These are phyloP conservation scores for Yponomeuta plumbellus DNA, from an alignment of 2,888 invertebrate genomes.

Conservation along the genomic window DNA sequence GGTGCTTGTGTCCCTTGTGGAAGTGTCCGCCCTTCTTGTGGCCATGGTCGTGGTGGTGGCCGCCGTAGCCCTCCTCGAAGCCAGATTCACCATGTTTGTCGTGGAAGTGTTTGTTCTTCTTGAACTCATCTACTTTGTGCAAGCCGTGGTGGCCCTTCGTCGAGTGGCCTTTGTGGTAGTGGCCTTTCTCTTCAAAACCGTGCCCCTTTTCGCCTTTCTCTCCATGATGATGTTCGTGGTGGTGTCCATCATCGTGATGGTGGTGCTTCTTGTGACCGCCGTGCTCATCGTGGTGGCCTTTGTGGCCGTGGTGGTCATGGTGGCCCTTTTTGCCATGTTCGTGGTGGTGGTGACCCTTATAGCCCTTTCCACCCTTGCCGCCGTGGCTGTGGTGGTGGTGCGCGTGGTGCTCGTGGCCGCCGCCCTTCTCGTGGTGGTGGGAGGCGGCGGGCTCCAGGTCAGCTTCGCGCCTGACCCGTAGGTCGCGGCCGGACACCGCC, in stretches of 20 bases:
- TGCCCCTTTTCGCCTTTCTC: conserved; percentile 80
- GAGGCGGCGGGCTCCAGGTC: conserved; percentile 75
- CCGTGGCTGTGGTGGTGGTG: conserved; percentile 80
- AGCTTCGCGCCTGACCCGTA: conserved; percentile 58
- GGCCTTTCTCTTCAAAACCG: conserved; percentile 75
- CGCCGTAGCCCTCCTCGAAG: conserved; percentile 86
- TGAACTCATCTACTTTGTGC: conserved; percentile 89
- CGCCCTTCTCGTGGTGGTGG: conserved; percentile 67
- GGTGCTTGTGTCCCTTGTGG: conserved; percentile 86
- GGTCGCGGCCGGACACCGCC: conserved; percentile 55
- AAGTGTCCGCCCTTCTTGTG: conserved; percentile 88
- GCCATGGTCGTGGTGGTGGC: conserved; percentile 84
- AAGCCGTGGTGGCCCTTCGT: conserved; percentile 90
- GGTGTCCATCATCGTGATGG: conserved; percentile 80
- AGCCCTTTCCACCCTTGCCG: conserved; percentile 81
- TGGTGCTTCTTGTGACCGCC: conserved; percentile 80
- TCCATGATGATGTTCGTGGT: conserved; percentile 78
- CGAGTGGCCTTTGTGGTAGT: conserved; percentile 88
- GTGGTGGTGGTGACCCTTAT: conserved; percentile 80
- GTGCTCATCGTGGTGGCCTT: conserved; percentile 76
- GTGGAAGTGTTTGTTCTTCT: conserved; percentile 90
- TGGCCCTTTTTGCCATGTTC: conserved; percentile 83
- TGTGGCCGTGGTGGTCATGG: conserved; percentile 81
- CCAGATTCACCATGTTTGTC: conserved; percentile 88
- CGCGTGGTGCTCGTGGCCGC: conserved; percentile 79